Percentiles rank a stretch among this genome's conserved stretches.
Evolutionary conservation across 2,888 invertebrate genomes (phyloP).

Genomic region (Acanthosoma haemorrhoidale): DNA sequence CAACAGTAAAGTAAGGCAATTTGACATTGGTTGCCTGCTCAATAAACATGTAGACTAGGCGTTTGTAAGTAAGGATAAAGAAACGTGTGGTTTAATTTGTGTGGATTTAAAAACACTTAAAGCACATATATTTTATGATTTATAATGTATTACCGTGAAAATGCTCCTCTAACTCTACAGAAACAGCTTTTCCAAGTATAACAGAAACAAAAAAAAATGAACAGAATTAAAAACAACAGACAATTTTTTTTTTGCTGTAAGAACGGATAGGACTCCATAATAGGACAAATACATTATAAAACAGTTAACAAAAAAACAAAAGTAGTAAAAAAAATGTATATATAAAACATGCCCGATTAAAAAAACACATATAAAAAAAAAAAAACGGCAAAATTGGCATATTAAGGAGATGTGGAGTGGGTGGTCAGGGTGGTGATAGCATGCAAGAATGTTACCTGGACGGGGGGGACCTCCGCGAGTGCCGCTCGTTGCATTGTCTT

Average conservation of each 20-base stretch:
- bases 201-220: not conserved
- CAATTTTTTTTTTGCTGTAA: not conserved
- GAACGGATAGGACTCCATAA: not conserved
- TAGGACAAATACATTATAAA: constrained; percentile 3
- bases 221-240: not conserved
- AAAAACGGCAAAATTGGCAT: constrained; percentile 29
- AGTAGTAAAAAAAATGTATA: constrained; percentile 9
- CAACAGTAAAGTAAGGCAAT: no score
- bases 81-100: no score
- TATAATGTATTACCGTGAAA: not conserved
- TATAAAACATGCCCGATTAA: constrained; percentile 5
- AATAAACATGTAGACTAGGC: no score
- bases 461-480: constrained; percentile 36
- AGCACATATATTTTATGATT: not conserved
- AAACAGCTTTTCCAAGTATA: not conserved
- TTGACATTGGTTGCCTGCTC: no score
- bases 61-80: no score
- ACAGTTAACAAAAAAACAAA: constrained; percentile 9
- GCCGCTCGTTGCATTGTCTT: constrained; percentile 62
- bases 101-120: not conserved
- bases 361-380: constrained; percentile 23
- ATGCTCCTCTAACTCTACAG: not conserved
- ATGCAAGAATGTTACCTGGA: constrained; percentile 42
- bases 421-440: constrained; percentile 43
- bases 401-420: constrained; percentile 43